Base-by-base conservation (phyloP, 2,888 invertebrate species). In the Perithous albicinctus region DNA sequence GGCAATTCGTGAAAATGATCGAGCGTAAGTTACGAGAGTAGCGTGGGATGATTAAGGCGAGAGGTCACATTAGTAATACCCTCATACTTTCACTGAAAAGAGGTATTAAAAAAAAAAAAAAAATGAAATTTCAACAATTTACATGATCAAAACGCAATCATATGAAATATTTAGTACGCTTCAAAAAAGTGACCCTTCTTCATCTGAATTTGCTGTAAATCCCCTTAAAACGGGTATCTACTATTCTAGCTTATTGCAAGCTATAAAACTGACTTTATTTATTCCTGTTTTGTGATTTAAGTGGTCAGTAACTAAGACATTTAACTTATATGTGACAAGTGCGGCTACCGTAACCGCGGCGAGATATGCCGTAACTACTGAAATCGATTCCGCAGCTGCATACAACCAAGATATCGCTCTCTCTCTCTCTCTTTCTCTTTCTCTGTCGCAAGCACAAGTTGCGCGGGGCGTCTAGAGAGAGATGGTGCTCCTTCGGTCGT, bases 1-100 rank as follows among this genome's bases (percentile, higher is more conserved):
- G 41, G 48, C 75, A n/a, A 75, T 26, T 76, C 56, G 56, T 66
- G 75, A 75, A 72, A 66, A 80, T 59, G 48, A 75, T 75, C 70
- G 70, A 66, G 48, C 64, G 23, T 8, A 29, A 70, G 56, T 41
- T 46, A 61, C 32, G 43, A 56, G 20, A 41, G 20, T 38, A 5
- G 26, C 54, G 35, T 56, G 26, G 32, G 8, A 51, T 73, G 78
- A 73, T 51, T 59, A n/a, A 73, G 61, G 26, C 41, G 51, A 54
- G 51, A 51, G 20, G 54, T 54, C 26, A 54, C 29, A 64, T 64
- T 72, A n/a, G n/a, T n/a, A n/a, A n/a, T n/a, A n/a, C n/a, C n/a
- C n/a, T n/a, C n/a, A n/a, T n/a, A n/a, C n/a, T n/a, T n/a, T n/a
- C n/a, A n/a, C n/a, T n/a, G n/a, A n/a, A n/a, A n/a, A n/a, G n/a